Base-by-base conservation (phyloP, 2,797 vertebrate genomes). In the Spinus pinus region DNA sequence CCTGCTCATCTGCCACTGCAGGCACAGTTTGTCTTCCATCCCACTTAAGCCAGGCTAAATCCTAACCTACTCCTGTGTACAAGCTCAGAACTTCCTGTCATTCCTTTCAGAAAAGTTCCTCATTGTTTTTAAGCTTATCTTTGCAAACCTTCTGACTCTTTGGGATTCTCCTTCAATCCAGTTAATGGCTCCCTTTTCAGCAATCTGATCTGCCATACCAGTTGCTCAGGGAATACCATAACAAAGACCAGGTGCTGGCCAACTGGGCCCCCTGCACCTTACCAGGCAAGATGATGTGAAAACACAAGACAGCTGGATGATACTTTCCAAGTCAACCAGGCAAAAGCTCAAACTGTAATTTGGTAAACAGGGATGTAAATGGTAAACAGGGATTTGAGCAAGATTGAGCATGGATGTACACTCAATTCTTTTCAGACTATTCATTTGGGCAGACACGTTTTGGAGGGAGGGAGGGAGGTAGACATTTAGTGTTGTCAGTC, bases 41-140 rank as follows among this genome's bases (percentile, higher is more conserved):
- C 60, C 72, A 67, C 81, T 93, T 92, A 91, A 93, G 87, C 79
- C 79, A 81, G 81, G 49, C 79, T 93, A 96, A 96, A 96, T 94
- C 87, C 84, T 81, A 92, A 92, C 24, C 14, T 81, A 47, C 46
- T 93, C 66, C 44, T 57, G 46, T 57, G 53, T 92, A 91, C 67
- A 87, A 92, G 79, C 79, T 85, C 67, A 91, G 67, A 92, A 95
- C 87, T 93, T 92, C 91, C 91, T 77, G 49, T 70, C 71, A 87
- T 46, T 73, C 71, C 84, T 92, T 57, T 74, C 84, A 85, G 81
- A 80, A 94, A 77, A 89, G 60, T 82, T 93, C 53, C 57, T 74
- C 23, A 4, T 49, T 49, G 49, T 49, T 90, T 90, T 77, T 74
- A 80, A 95, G 86, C 49, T 91, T 79, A 82, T 44, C 1, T 0